Conservation (phyloP, 2,113 vertebrate genomes). For the Anoplopoma fimbria region DNA sequence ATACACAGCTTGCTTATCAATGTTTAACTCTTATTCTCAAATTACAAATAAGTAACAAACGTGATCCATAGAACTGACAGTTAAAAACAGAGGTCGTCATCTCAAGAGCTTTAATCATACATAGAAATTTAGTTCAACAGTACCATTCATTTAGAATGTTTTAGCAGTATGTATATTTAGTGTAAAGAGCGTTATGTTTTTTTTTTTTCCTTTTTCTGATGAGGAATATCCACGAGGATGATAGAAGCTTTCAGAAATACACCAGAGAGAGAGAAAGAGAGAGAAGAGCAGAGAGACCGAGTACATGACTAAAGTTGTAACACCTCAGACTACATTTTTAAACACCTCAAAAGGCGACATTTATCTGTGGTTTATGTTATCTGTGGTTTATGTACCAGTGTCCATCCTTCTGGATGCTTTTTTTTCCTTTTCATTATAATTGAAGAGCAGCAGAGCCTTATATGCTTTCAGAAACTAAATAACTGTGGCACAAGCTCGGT, state of each 20-base stretch:
- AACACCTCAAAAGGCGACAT: slow-evolving; percentile 75
- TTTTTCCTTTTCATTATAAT: slow-evolving; percentile 51
- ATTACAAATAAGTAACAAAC: slow-evolving; percentile 9
- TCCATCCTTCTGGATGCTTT: slow-evolving; percentile 50
- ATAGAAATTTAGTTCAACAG: slow-evolving; percentile 84
- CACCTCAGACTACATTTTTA: slow-evolving; percentile 78
- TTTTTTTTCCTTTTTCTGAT: slow-evolving; percentile 73
- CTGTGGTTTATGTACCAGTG: slow-evolving; percentile 78
- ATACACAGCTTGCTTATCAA: background rate
- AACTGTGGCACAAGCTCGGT: slow-evolving; percentile 49
- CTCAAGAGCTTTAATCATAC: slow-evolving; percentile 86
- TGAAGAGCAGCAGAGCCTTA: slow-evolving; percentile 52
- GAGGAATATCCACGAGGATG: slow-evolving; percentile 80
- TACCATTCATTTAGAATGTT: slow-evolving; percentile 84
- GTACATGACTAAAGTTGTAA: slow-evolving; percentile 80
- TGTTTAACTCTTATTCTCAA: background rate
- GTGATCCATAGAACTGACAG: slow-evolving; percentile 57
- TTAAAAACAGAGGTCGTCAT: slow-evolving; percentile 63
- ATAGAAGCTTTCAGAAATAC: slow-evolving; percentile 80
- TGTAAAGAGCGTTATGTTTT: slow-evolving; percentile 78
- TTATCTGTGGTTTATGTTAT: slow-evolving; percentile 79
- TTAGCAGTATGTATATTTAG: slow-evolving; percentile 82
- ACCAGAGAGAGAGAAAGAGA: slow-evolving; percentile 62
- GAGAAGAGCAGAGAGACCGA: slow-evolving; percentile 76
- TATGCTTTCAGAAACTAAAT: slow-evolving; percentile 60